Evolutionary conservation across 2,113 vertebrate genomes (phyloP), one percentile per base, ranked within the genome.

Genomic region (Sceloporus undulatus): DNA sequence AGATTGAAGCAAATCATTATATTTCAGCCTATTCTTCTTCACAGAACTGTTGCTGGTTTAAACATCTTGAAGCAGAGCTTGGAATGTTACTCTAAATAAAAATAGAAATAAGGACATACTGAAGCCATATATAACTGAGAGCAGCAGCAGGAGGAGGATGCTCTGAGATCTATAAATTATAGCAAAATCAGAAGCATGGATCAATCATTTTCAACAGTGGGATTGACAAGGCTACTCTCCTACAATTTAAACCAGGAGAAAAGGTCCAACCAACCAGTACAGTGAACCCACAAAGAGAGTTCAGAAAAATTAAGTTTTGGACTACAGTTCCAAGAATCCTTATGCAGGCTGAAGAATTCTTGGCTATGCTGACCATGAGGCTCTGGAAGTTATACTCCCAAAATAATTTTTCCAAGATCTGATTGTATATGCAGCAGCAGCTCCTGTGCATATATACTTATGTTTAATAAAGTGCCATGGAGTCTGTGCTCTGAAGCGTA

Each of bases 101-200:
- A 71, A 71, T 71, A 71, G 68, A 11, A 71, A 71, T 27, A 29
- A 29, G 23, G 8, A 71, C 29, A 71, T 29, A 29, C 29, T 29
- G 25, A 29, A 71, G 27, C 25, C 68, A 25, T 25, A 8, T 25
- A 70, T 70, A 70, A 70, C 66, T 70, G 27, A 70, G 11, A 65
- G 27, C 27, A 70, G 66, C 27, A 70, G 59, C 4, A 62, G 11
- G 11, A 14, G 16, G 59, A 14, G 16, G 59, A 14, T 16, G 59
- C 59, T 14, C 59, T 16, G 4, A 18, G 59, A 62, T 62, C 38
- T 8, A 77, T 77, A 42, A 77, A 5, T 66, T 27, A 85, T 75
- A 85, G 75, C 59, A 40, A 27, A 29, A 77, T 42, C 54, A 85
- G 38, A 85, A 76, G 14, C 54, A 76, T 62, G 74, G 74, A n/a